Percentiles rank a stretch among this genome's conserved stretches.
phyloP scores from a whole-genome alignment of 1,140 invertebrate species.

The Caenorhabditis brenneri region DNA sequence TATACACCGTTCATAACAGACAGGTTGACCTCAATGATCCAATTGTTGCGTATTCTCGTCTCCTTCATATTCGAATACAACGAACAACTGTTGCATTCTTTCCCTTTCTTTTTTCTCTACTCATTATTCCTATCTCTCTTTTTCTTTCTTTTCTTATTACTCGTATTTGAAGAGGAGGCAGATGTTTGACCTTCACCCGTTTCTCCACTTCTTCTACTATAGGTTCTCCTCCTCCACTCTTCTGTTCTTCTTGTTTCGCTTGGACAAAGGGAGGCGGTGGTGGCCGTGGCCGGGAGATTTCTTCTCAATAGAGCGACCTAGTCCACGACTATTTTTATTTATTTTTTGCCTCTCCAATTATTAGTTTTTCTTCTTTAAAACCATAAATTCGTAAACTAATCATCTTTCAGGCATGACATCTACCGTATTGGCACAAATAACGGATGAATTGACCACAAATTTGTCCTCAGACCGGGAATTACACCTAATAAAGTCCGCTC shows the following conservation, averaged over 20 bases:
- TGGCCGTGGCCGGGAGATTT: not conserved
- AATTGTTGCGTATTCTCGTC: no score
- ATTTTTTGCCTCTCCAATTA: not conserved
- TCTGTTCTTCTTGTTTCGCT: not conserved
- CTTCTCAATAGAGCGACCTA: not conserved
- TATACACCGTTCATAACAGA: no score
- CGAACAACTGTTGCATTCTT: no score
- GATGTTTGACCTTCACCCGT: no score
- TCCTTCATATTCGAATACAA: no score
- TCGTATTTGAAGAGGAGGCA: no score
- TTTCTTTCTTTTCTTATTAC: no score
- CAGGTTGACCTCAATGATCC: no score
- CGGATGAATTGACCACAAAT: slow-evolving; percentile 13
- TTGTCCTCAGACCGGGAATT: slow-evolving; percentile 22
- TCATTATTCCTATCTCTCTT: no score
- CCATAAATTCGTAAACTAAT: not conserved
- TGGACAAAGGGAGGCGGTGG: not conserved
- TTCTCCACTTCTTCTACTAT: no score
- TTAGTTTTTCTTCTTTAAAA: not conserved
- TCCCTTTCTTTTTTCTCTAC: no score
- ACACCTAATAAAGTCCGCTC: slow-evolving; percentile 9
- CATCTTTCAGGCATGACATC: not conserved
- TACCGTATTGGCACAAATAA: not conserved
- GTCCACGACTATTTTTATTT: not conserved
- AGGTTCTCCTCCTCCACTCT: not conserved